phyloP scores from a whole-genome alignment of 1,140 invertebrate species.

The Caenorhabditis inopinata region DNA sequence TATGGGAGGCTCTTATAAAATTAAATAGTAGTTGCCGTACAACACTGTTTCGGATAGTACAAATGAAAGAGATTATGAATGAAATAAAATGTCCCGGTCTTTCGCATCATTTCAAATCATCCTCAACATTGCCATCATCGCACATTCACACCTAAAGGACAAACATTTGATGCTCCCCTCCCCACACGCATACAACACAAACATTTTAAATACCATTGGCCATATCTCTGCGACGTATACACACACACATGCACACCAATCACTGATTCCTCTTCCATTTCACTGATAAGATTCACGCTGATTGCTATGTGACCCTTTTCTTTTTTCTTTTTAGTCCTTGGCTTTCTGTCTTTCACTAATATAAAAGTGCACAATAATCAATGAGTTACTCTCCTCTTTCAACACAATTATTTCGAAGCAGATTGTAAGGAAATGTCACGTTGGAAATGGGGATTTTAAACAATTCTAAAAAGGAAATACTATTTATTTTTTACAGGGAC shows the following conservation, averaged over 20 bases:
- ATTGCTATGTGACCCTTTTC: conserved; percentile 23
- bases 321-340: no score
- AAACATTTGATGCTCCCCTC: conserved; percentile 20
- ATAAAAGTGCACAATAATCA: neutral
- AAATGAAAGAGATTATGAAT: neutral
- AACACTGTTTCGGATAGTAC: no score
- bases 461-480: no score
- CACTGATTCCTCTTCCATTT: neutral
- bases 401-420: neutral
- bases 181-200: conserved; percentile 19
- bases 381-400: conserved; percentile 24
- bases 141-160: conserved; percentile 31
- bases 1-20: no score
- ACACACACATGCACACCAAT: neutral
- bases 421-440: neutral
- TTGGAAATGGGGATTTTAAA: no score
- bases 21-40: no score
- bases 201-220: conserved; percentile 20
- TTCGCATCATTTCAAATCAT: neutral
- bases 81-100: neutral
- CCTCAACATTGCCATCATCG: conserved; percentile 19
- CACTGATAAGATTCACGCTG: neutral
- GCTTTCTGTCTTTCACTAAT: neutral
- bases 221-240: conserved; percentile 12
- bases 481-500: conserved; percentile 1